Evolutionary conservation across 53 echinoderm and acorn worm species (phyloP).

Genomic region (Apostichopus leukothele): DNA sequence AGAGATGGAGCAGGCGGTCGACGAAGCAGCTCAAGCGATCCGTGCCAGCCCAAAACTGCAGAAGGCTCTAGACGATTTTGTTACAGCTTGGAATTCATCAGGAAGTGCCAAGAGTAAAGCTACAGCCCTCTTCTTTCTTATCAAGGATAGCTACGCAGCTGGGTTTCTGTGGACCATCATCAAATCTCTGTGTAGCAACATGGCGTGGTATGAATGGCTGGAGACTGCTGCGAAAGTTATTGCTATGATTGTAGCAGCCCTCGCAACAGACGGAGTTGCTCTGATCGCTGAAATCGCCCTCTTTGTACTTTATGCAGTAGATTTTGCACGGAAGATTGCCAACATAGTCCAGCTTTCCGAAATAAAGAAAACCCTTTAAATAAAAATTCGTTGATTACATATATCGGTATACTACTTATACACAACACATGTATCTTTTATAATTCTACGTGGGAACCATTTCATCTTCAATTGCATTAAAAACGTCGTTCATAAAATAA

Average conservation of each 20-base stretch:
- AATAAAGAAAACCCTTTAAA: constrained; percentile 23
- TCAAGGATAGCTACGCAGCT: background rate
- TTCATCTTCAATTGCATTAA: no score
- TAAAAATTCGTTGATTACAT: no score
- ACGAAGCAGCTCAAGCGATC: constrained; percentile 1
- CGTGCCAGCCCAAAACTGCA: background rate
- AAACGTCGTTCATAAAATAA: no score
- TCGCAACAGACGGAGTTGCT: constrained; percentile 42
- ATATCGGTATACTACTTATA: no score
- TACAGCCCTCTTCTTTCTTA: constrained; percentile 21
- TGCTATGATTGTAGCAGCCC: constrained; percentile 48
- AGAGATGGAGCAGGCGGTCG: constrained; percentile 11
- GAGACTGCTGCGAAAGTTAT: constrained; percentile 41
- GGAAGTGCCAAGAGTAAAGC: background rate
- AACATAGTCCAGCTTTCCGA: constrained; percentile 12
- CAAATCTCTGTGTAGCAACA: constrained; percentile 32
- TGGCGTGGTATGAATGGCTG: constrained; percentile 47
- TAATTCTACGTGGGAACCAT: no score
- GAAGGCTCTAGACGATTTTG: background rate
- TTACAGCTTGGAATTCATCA: no score
- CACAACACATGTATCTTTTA: no score
- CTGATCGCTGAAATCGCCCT: constrained; percentile 54
- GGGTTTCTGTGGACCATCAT: constrained; percentile 38
- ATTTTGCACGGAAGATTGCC: constrained; percentile 45
- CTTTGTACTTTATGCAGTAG: background rate